Percentiles rank a stretch among this genome's conserved stretches.
These are phyloP conservation scores for Acanthurus leucopareius DNA, from an alignment of 2,797 vertebrate genomes.

Conservation along the genomic window DNA sequence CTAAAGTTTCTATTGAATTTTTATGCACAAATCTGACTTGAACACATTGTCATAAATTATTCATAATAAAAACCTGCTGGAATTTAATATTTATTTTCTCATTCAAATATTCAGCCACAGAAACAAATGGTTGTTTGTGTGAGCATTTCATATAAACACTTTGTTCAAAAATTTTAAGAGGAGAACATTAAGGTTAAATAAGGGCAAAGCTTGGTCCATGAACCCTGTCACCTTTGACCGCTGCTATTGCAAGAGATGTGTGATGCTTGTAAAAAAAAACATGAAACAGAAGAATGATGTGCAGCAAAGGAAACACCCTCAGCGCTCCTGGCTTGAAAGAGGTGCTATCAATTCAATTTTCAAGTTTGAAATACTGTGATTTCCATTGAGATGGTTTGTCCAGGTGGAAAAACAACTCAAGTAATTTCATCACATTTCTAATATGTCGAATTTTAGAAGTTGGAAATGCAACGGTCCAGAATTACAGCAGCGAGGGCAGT, in stretches of 20 bases:
- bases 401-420: slow-evolving; percentile 54
- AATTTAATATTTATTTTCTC: slow-evolving; percentile 7
- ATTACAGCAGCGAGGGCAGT: slow-evolving; percentile 60
- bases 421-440: slow-evolving; percentile 53
- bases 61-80: slow-evolving; percentile 15
- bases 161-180: background rate
- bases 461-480: slow-evolving; percentile 47
- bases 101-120: slow-evolving; percentile 15
- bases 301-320: background rate
- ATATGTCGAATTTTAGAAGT: slow-evolving; percentile 54
- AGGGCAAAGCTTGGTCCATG: slow-evolving; percentile 9
- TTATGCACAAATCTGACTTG: slow-evolving; percentile 16
- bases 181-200: slow-evolving; percentile 3
- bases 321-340: background rate
- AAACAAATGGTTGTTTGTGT: background rate
- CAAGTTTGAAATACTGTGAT: slow-evolving; percentile 20
- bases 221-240: background rate
- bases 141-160: background rate
- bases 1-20: slow-evolving; percentile 11
- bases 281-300: background rate
- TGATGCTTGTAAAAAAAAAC: background rate
- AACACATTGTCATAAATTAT: slow-evolving; percentile 33
- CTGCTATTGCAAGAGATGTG: background rate
- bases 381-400: slow-evolving; percentile 13
- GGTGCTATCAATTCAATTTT: slow-evolving; percentile 14